Base-by-base conservation (phyloP, 2,113 vertebrate species). In the Corythornis madagascariensis region DNA sequence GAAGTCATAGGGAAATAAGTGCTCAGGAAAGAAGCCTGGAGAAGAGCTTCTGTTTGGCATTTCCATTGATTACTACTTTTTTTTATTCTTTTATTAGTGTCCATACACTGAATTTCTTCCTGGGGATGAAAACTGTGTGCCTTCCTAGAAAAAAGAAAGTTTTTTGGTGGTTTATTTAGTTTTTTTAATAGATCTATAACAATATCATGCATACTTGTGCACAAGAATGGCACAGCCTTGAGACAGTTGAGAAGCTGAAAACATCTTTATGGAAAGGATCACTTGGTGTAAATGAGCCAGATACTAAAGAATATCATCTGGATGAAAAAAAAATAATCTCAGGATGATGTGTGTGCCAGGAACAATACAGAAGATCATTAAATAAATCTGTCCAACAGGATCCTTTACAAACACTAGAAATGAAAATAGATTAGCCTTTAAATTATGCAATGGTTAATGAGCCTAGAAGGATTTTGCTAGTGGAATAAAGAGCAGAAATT, bases 1-100 rank as follows among this genome's bases (percentile, higher is more conserved):
- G 25, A 92, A 96, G 25, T 80, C 80, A 83, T 5, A 73, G 29
- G 71, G 87, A 83, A 94, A 91, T 59, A n/a, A 74, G 18, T 29
- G 43, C 50, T 85, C 42, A 90, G 45, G 60, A 87, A 94, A 86
- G 45, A 72, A 91, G 53, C 25, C 55, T 28, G 35, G 8, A 69
- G 65, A 76, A 55, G 50, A 89, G 83, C 74, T 79, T 89, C 72
- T 78, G 33, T 56, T 72, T 82, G 55, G 18, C 31, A 89, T 81
- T 93, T 74, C 43, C 82, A 71, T 75, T 96, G 80, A 53, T 19
- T 75, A 88, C 53, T 56, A 66, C 53, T 67, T 45, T 69, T 89
- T 91, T 86, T 86, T 38, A 79, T 21, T 72, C n/a, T 45, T 75
- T 67, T 67, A 24, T 64, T 93, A 53, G 71, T 71, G 10, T 72